phyloP scores from a whole-genome alignment of 2,113 vertebrate genomes.

The Psettodes erumei region DNA sequence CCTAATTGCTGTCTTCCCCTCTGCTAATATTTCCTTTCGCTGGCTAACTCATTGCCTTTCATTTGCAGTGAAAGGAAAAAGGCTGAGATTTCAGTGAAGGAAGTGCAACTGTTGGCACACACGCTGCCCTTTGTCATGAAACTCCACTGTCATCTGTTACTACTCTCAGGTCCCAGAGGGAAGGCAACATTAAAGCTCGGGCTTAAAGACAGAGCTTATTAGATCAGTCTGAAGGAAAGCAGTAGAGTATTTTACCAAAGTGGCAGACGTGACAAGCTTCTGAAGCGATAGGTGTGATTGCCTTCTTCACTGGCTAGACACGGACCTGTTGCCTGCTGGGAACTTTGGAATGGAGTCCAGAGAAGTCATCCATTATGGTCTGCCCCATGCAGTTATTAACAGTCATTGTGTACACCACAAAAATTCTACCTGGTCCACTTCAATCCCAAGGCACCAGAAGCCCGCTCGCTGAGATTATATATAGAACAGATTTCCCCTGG shows the following conservation, averaged over 20 bases:
- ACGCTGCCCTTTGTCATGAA: no score
- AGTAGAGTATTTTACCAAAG: background rate
- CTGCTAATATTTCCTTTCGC: no score
- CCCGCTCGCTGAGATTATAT: conserved; percentile 27
- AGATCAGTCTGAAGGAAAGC: background rate
- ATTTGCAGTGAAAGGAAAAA: no score
- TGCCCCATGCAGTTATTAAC: conserved; percentile 27
- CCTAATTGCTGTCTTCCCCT: no score
- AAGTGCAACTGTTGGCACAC: no score
- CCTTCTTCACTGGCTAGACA: conserved; percentile 15
- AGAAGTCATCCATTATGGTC: conserved; percentile 15
- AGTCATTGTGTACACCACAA: conserved; percentile 10
- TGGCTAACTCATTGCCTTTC: no score
- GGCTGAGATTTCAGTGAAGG: no score
- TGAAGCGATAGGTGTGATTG: conserved; percentile 1
- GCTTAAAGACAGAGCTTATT: conserved; percentile 39
- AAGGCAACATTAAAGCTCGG: conserved; percentile 3
- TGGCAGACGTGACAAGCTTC: background rate
- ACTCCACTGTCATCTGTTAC: no score
- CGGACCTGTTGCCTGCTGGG: conserved; percentile 15
- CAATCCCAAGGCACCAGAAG: background rate
- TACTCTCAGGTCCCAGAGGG: no score
- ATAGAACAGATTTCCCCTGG: conserved; percentile 28
- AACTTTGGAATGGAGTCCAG: conserved; percentile 5
- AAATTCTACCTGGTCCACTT: conserved; percentile 26